These are phyloP conservation scores for Zygaena filipendulae DNA, from an alignment of 2,888 invertebrate genomes.

Conservation along the genomic window DNA sequence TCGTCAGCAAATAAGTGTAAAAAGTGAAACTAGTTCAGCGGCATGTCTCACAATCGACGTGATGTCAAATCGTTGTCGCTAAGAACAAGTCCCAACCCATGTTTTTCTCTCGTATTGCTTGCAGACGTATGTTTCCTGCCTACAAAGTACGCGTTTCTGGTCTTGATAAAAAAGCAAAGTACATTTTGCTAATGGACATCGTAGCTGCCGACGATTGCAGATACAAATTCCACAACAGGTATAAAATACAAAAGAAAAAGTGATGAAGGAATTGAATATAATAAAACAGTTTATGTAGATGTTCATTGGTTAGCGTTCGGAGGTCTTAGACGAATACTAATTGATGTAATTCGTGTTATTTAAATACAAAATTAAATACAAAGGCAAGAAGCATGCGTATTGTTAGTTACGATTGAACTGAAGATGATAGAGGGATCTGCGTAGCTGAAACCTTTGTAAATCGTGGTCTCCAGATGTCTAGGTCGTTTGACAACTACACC, in stretches of 20 bases:
- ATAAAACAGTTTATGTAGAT: too few species aligned
- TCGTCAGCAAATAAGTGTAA: slow-evolving; percentile 35
- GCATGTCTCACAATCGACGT: slow-evolving; percentile 61
- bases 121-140: slow-evolving; percentile 98
- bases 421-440: slow-evolving; percentile 49
- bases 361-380: slow-evolving; percentile 36
- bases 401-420: too few species aligned
- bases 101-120: slow-evolving; percentile 71
- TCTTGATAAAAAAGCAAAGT: slow-evolving; percentile 97
- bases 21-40: slow-evolving; percentile 51
- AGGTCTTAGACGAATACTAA: too few species aligned
- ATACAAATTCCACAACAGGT: slow-evolving; percentile 95
- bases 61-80: slow-evolving; percentile 62
- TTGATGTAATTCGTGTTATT: slow-evolving; percentile 54
- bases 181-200: slow-evolving; percentile 97
- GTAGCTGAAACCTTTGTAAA: too few species aligned
- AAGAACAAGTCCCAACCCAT: slow-evolving; percentile 60
- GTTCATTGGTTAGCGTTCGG: too few species aligned
- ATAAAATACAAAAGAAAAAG: slow-evolving; percentile 45
- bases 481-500: too few species aligned
- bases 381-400: slow-evolving; percentile 78
- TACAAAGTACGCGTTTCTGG: slow-evolving; percentile 97
- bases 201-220: slow-evolving; percentile 96
- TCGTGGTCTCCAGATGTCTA: too few species aligned
- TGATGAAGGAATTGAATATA: slow-evolving; percentile 57